Evolutionary conservation across 1,140 invertebrate genomes (phyloP).

Genomic region (Pseudomyrmex flavicornis): DNA sequence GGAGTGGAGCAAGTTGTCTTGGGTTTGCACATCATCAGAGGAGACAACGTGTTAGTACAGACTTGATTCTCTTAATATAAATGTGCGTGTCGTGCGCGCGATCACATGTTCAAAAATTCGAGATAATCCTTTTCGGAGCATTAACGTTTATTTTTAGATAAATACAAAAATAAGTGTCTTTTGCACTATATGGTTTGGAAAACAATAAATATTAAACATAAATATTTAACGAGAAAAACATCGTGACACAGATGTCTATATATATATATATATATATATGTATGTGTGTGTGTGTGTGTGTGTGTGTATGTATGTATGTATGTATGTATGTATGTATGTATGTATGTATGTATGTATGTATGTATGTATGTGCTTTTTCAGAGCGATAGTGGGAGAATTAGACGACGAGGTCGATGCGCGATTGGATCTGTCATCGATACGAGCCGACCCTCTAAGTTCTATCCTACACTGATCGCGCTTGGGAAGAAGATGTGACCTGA

Average conservation of each 20-base stretch:
- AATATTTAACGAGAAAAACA: slow-evolving; percentile 10
- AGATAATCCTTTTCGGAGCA: too few relatives aligned
- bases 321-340: slow-evolving; percentile 40
- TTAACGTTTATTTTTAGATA: neutral
- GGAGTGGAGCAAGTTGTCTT: slow-evolving; percentile 98
- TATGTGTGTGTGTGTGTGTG: neutral
- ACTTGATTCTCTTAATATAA: neutral
- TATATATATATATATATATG: slow-evolving; percentile 36
- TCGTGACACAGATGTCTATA: neutral
- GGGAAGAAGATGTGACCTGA: too few relatives aligned
- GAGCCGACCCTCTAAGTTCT: slow-evolving; percentile 95
- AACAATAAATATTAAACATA: slow-evolving; percentile 34
- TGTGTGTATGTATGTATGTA: neutral
- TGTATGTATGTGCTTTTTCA: slow-evolving; percentile 81
- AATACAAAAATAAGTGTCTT: slow-evolving; percentile 43
- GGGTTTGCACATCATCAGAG: slow-evolving; percentile 98
- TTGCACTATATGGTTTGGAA: slow-evolving; percentile 20
- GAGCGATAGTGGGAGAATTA: slow-evolving; percentile 95
- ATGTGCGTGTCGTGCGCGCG: too few relatives aligned
- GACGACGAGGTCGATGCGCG: slow-evolving; percentile 95
- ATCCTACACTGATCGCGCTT: slow-evolving; percentile 89
- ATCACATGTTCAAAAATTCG: too few relatives aligned
- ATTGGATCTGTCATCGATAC: slow-evolving; percentile 93
- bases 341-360: slow-evolving; percentile 39
- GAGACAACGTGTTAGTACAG: slow-evolving; percentile 95